A percentile compares a stretch with the other conserved stretches of the same genome.
phyloP scores from a whole-genome alignment of 2,113 vertebrate genomes.

The Oxygymnocypris stewartii region DNA sequence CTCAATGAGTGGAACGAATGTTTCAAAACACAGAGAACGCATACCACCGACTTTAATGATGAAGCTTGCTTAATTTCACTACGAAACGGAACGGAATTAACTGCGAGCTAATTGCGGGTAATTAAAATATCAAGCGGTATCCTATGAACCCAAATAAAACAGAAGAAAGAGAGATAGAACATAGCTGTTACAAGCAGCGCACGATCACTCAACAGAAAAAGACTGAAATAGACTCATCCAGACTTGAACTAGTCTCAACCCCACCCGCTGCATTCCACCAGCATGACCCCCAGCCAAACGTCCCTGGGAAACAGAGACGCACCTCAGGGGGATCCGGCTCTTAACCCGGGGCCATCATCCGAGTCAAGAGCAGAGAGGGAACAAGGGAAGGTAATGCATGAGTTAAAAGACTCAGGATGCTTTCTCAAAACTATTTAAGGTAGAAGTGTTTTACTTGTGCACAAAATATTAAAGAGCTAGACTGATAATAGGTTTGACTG shows the following conservation, averaged over 20 bases:
- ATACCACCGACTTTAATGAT: neutral
- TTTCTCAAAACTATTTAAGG: neutral
- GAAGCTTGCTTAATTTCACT: conserved; percentile 14
- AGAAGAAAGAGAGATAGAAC: neutral
- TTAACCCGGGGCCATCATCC: neutral
- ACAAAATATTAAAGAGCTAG: neutral
- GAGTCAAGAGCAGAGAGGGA: neutral
- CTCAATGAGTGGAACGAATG: neutral
- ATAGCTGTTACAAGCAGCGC: neutral
- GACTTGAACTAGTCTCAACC: neutral
- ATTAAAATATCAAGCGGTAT: neutral
- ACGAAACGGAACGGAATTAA: neutral
- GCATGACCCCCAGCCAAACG: neutral
- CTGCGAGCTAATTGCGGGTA: neutral
- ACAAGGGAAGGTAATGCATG: neutral
- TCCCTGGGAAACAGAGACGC: neutral
- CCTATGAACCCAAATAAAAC: neutral
- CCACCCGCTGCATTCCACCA: neutral
- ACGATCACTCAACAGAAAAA: conserved; percentile 1
- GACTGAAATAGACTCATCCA: neutral
- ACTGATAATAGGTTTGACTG: neutral
- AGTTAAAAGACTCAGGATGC: neutral
- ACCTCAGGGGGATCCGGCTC: neutral
- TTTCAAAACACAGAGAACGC: neutral
- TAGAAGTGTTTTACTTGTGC: neutral